These are phyloP conservation scores for Malurus melanocephalus DNA, from an alignment of 2,113 vertebrate genomes.

Conservation along the genomic window DNA sequence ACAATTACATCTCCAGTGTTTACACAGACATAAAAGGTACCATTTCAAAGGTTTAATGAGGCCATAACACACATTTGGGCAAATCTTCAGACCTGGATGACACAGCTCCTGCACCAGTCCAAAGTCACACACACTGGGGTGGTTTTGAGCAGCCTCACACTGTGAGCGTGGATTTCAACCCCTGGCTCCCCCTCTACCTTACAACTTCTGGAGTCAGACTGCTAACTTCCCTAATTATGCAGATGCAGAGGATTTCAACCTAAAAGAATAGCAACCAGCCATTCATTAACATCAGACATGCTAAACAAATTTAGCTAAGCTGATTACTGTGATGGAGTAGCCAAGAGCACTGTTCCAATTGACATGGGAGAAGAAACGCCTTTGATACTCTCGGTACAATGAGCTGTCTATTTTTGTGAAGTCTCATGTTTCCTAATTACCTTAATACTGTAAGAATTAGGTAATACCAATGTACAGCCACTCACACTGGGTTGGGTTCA, in stretches of 20 bases:
- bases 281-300: conserved; percentile 52
- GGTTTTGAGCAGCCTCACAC: background rate
- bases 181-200: background rate
- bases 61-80: background rate
- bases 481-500: conserved; percentile 1
- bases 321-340: conserved; percentile 58
- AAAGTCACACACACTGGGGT: too few species aligned
- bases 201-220: background rate
- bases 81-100: background rate
- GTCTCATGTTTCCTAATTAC: conserved; percentile 50
- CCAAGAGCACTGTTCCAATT: conserved; percentile 54
- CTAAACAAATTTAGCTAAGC: conserved; percentile 66
- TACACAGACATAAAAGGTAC: background rate
- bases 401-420: conserved; percentile 50
- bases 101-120: fast-evolving
- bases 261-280: conserved; percentile 25
- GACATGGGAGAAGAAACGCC: conserved; percentile 27
- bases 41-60: background rate
- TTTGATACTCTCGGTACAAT: conserved; percentile 45
- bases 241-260: conserved; percentile 13
- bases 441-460: conserved; percentile 63
- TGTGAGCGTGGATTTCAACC: background rate
- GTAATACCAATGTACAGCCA: conserved; percentile 18
- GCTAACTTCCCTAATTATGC: background rate
- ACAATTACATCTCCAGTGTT: background rate